These are phyloP conservation scores for Panorpa germanica DNA, from an alignment of 2,888 invertebrate species.

Conservation along the genomic window DNA sequence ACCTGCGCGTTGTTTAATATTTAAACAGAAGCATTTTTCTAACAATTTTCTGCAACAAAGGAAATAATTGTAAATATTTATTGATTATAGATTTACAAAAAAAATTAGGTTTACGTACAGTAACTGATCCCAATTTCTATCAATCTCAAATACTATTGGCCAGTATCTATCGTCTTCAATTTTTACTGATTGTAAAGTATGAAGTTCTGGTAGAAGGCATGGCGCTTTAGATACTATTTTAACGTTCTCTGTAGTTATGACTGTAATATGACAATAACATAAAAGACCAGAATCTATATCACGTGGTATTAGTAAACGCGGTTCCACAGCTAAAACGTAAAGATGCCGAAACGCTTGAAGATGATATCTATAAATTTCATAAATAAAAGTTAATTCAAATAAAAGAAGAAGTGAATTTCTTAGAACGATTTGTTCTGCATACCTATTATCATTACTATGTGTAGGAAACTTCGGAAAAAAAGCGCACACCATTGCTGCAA, in stretches of 20 bases:
- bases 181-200: constrained; percentile 50
- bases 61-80: constrained; percentile 5
- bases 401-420: constrained; percentile 1
- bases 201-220: constrained; percentile 67
- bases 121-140: constrained; percentile 68
- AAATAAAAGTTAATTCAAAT: constrained; percentile 4
- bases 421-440: constrained; percentile 9
- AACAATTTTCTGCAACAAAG: constrained; percentile 36
- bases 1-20: constrained; percentile 78
- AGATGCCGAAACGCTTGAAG: constrained; percentile 92
- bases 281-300: constrained; percentile 64
- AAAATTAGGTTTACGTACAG: constrained; percentile 29
- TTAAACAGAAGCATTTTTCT: constrained; percentile 46
- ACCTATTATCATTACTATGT: constrained; percentile 92
- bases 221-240: constrained; percentile 52
- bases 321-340: constrained; percentile 87
- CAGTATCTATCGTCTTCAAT: constrained; percentile 77
- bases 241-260: constrained; percentile 28
- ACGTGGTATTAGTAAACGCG: constrained; percentile 69
- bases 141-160: constrained; percentile 67
- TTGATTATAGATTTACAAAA: constrained; percentile 4
- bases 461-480: constrained; percentile 95
- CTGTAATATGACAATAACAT: constrained; percentile 63
- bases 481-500: constrained; percentile 81
- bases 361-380: constrained; percentile 52